These are phyloP conservation scores for Pyrocoelia pectoralis DNA, from an alignment of 2,888 invertebrate genomes.

Conservation along the genomic window DNA sequence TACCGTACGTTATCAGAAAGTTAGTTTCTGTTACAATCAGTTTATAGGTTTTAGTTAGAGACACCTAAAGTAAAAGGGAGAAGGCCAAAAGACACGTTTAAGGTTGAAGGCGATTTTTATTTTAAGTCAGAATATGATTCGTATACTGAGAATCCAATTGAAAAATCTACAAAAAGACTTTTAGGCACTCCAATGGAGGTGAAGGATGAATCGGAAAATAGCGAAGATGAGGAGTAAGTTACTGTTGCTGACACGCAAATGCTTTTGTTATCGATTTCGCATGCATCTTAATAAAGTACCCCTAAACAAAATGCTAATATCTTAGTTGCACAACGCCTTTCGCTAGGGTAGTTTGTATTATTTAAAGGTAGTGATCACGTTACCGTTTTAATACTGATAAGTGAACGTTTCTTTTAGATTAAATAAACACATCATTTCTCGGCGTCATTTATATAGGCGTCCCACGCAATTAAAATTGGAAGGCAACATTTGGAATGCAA, in stretches of 20 bases:
- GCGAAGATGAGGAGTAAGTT: conserved; percentile 41
- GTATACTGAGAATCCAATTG: conserved; percentile 47
- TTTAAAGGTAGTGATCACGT: not conserved
- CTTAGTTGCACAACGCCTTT: conserved; percentile 47
- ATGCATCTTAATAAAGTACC: conserved; percentile 48
- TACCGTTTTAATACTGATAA: not conserved
- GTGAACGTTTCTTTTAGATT: not conserved
- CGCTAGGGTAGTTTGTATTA: conserved; percentile 23
- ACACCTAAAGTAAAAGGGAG: not conserved
- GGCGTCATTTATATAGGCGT: conserved; percentile 55
- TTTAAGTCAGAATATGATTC: conserved; percentile 52
- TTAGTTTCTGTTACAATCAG: not conserved
- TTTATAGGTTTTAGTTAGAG: not conserved
- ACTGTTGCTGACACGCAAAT: not conserved
- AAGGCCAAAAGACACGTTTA: conserved; percentile 47
- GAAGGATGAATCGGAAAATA: conserved; percentile 36
- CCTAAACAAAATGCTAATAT: conserved; percentile 50
- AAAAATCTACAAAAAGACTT: conserved; percentile 36
- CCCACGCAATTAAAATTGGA: conserved; percentile 62
- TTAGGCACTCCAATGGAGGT: conserved; percentile 32
- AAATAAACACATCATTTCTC: conserved; percentile 46
- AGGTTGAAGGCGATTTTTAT: conserved; percentile 57
- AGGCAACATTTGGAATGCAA: conserved; percentile 60
- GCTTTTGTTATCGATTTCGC: conserved; percentile 47
- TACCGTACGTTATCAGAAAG: not conserved